phyloP scores from a whole-genome alignment of 1,140 invertebrate genomes.

The Micrasema minimum region DNA sequence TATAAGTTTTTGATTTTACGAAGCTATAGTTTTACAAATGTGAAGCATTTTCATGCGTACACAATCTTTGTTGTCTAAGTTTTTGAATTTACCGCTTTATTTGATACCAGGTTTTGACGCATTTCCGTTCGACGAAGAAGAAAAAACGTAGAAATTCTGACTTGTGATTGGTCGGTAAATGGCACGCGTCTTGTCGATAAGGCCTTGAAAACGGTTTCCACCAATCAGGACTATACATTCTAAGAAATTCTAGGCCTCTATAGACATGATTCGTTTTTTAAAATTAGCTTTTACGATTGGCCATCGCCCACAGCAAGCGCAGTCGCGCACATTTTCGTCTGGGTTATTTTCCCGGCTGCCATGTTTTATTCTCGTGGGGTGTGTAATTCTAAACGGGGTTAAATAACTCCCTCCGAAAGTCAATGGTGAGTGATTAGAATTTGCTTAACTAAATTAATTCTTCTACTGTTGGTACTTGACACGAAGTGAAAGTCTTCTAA shows the following conservation, averaged over 20 bases:
- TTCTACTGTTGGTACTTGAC: constrained; percentile 35
- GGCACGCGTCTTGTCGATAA: constrained; percentile 42
- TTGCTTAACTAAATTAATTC: constrained; percentile 8
- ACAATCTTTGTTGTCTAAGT: constrained; percentile 1
- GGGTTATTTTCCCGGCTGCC: constrained; percentile 47
- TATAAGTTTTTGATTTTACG: too few relatives aligned
- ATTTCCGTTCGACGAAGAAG: constrained; percentile 13
- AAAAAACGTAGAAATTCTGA: background rate
- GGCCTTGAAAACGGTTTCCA: constrained; percentile 35
- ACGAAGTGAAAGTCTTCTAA: constrained; percentile 41
- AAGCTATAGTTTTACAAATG: too few relatives aligned
- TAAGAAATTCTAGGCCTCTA: constrained; percentile 37
- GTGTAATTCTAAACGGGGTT: constrained; percentile 41
- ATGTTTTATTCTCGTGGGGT: constrained; percentile 45
- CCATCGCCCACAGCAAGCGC: constrained; percentile 37
- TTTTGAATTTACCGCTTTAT: constrained; percentile 18
- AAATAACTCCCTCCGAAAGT: constrained; percentile 42
- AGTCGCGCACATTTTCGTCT: constrained; percentile 43
- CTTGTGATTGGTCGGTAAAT: constrained; percentile 33
- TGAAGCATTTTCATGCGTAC: background rate
- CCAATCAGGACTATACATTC: constrained; percentile 19
- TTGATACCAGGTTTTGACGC: constrained; percentile 3
- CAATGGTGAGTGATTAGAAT: constrained; percentile 33
- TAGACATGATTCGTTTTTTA: constrained; percentile 42
- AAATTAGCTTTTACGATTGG: constrained; percentile 47